phyloP scores from a whole-genome alignment of 2,797 vertebrate genomes.

The Clamator glandarius region DNA sequence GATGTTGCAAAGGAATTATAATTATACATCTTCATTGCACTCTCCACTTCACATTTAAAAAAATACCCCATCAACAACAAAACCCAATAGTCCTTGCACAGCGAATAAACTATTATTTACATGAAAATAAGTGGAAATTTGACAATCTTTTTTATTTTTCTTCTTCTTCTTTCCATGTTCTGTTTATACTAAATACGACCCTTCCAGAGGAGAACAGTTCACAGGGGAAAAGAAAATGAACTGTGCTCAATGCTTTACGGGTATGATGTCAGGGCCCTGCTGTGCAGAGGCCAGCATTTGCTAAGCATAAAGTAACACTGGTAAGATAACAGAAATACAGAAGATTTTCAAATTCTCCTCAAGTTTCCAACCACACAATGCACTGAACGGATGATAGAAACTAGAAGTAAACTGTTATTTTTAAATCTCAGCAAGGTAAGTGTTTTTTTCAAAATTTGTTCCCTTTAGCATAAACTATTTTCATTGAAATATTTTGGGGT shows the following conservation, averaged over 20 bases:
- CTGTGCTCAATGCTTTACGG: not conserved
- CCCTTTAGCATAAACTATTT: not conserved
- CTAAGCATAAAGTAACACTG: not conserved
- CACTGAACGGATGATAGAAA: not conserved
- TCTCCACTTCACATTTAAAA: not conserved
- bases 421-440: not conserved
- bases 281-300: not conserved
- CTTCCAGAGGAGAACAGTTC: not conserved
- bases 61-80: not conserved
- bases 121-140: not conserved
- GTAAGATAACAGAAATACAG: not conserved
- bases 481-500: constrained; percentile 18
- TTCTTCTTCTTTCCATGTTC: not conserved
- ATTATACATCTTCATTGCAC: not conserved
- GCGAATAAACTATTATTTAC: not conserved
- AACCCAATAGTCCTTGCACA: not conserved
- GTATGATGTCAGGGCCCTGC: not conserved
- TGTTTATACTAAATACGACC: not conserved
- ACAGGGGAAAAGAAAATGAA: not conserved
- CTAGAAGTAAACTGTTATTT: not conserved
- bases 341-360: not conserved
- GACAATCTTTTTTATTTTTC: not conserved
- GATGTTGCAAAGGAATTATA: not conserved
- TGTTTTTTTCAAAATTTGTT: not conserved
- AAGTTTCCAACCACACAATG: not conserved